phyloP scores from a whole-genome alignment of 2,113 vertebrate species.

The crab-eating macaque (Macaca fascicularis) region T2T-MFA8v1.1 NC_088379.1:57555501-57556000 shows the following conservation, averaged over 20 bases:
- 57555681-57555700: background rate
- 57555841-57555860: background rate
- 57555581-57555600: background rate
- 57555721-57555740: background rate
- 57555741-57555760: background rate
- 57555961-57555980: background rate
- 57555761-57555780: background rate
- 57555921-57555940: background rate
- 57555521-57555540: background rate
- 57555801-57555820: background rate
- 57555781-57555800: background rate
- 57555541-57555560: background rate
- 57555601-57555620: background rate
- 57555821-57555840: slow-evolving; percentile 7
- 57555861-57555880: background rate
- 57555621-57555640: background rate
- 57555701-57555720: background rate
- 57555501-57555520: background rate
- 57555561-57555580: background rate
- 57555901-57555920: background rate
- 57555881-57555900: background rate
- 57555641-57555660: background rate
- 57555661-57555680: background rate
- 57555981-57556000: background rate
- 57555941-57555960: background rate